Evolutionary conservation across 2,113 vertebrate species (phyloP).

Genomic region (Myrmecophaga tridactyla): DNA sequence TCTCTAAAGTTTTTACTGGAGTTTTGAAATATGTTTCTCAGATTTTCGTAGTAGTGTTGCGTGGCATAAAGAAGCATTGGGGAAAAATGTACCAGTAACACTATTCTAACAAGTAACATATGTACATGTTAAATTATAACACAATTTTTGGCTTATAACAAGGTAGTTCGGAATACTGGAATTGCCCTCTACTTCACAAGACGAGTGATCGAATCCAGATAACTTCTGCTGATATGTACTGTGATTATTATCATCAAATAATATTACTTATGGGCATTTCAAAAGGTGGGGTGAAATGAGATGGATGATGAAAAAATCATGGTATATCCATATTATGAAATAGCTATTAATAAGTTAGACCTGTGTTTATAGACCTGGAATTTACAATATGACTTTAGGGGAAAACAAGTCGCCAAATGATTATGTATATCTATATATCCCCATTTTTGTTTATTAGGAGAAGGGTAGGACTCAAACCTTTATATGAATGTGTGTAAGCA

Average conservation of each 20-base stretch:
- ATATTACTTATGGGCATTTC: neutral
- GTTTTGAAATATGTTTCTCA: neutral
- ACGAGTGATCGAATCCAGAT: neutral
- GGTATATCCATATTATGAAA: neutral
- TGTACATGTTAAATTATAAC: neutral
- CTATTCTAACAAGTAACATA: neutral
- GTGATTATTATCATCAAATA: neutral
- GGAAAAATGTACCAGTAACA: neutral
- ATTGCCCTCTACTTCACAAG: neutral
- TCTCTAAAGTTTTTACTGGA: neutral
- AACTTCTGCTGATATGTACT: neutral
- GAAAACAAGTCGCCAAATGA: neutral
- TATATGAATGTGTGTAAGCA: conserved; percentile 5
- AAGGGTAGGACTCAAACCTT: neutral
- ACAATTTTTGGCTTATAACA: neutral
- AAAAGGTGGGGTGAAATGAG: neutral
- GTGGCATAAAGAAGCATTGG: neutral
- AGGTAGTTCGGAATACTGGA: neutral
- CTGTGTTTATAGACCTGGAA: neutral
- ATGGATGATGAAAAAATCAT: neutral
- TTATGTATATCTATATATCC: neutral
- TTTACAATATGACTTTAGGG: neutral
- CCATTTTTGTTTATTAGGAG: neutral
- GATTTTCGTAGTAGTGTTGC: conserved; percentile 16
- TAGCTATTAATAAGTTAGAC: neutral